phyloP scores from a whole-genome alignment of 2,888 invertebrate species.

The Drosophila borealis region DNA sequence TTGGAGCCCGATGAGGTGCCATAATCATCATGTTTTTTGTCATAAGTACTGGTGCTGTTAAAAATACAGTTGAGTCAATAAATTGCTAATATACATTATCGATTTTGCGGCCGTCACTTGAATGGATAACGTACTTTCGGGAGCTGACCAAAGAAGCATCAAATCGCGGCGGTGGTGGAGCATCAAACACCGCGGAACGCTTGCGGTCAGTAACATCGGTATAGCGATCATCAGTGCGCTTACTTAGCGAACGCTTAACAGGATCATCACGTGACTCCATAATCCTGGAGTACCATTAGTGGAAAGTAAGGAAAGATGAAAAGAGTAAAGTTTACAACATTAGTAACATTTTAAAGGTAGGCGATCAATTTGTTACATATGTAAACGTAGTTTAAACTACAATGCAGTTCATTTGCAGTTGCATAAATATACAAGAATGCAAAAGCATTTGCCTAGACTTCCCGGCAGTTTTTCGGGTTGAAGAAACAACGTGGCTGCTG shows the following conservation, averaged over 20 bases:
- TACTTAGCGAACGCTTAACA: constrained; percentile 82
- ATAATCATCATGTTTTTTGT: constrained; percentile 84
- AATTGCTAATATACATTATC: not conserved
- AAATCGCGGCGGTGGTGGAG: constrained; percentile 85
- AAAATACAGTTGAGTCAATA: not conserved
- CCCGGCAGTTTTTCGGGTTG: constrained; percentile 50
- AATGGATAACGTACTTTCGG: constrained; percentile 74
- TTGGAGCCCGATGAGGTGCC: constrained; percentile 76
- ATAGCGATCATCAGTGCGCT: constrained; percentile 84
- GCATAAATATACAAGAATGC: constrained; percentile 54
- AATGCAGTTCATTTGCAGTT: constrained; percentile 49
- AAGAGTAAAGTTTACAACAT: constrained; percentile 46
- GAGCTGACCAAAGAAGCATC: constrained; percentile 82
- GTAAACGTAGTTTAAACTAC: constrained; percentile 56
- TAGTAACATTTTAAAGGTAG: constrained; percentile 30
- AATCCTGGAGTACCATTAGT: constrained; percentile 72
- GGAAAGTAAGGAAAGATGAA: constrained; percentile 58
- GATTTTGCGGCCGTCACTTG: not conserved
- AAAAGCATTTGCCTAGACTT: constrained; percentile 54
- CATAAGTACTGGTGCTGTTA: constrained; percentile 63
- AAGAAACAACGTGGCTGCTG: constrained; percentile 70
- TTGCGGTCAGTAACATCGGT: constrained; percentile 82
- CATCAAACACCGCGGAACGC: constrained; percentile 82
- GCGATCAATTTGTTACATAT: constrained; percentile 11
- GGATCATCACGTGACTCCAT: constrained; percentile 84